Evolutionary conservation across 2,113 vertebrate genomes (phyloP), one percentile per base, ranked within the genome.

Genomic region (Chitala chitala): DNA sequence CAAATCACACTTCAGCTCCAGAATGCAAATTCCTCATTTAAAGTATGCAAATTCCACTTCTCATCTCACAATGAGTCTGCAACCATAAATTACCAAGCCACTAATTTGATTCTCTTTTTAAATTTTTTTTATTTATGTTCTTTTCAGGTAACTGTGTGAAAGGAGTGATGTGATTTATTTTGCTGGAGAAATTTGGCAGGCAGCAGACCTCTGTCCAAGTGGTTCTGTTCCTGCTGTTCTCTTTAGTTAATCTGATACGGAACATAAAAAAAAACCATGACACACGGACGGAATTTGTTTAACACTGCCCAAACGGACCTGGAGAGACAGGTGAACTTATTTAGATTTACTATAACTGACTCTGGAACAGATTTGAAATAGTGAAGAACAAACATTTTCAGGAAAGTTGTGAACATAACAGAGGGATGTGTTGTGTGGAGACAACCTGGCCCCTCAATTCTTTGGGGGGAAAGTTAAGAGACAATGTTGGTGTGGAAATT

Each of bases 401-500:
- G 36, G 56, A 13, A 29, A 71, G n/a, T 71, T 33, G 42, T 26
- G 50, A 6, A 63, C 33, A 63, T 31, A 56, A 51, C 38, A 24
- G 13, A 13, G n/a, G 26, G 36, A 73, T 15, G 38, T 64, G 56
- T 64, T 29, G 29, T n/a, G n/a, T n/a, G 40, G 40, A 22, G 20
- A 50, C 44, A 7, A 24, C 63, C 40, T 63, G 44, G 29, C 33
- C 26, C 31, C 44, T 22, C 56, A 64, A 36, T 12, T n/a, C 44
- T 61, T 63, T 38, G 58, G 44, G 12, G 44, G 38, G 38, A 58
- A 38, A 8, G 17, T 29, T 50, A 40, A 31, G 26, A 13, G 59
- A 64, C 26, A 71, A 46, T 82, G 73, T 72, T 80, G 65, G 42
- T 74, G 66, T 63, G 72, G 76, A 71, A 71, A 55, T 78, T 86